Percentiles rank a stretch among this genome's conserved stretches.
Evolutionary conservation across 1,140 invertebrate species (phyloP).

Genomic region (Scylla paramamosain): DNA sequence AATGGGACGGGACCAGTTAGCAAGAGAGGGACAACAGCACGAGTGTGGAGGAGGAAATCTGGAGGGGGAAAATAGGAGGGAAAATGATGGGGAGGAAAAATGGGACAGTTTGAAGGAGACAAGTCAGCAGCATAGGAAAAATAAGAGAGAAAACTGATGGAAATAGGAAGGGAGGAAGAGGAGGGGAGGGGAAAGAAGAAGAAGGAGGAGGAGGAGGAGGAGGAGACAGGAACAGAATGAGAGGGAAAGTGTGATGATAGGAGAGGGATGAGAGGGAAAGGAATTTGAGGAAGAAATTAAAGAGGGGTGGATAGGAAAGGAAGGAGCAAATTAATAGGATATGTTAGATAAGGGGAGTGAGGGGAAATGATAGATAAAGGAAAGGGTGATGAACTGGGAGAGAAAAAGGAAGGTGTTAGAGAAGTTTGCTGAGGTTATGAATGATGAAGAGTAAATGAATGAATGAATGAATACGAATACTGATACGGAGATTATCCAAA

Average conservation of each 20-base stretch:
- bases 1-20: no score
- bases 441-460: not conserved
- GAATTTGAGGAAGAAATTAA: no score
- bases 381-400: not conserved
- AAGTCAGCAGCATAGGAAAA: no score
- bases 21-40: no score
- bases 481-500: no score
- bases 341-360: no score
- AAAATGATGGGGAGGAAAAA: no score
- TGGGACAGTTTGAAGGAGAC: no score
- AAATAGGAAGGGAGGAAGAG: not conserved
- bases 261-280: not conserved
- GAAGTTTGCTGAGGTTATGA: not conserved
- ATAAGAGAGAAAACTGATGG: not conserved
- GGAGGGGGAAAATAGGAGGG: no score
- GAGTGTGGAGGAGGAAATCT: no score
- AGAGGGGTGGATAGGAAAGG: not conserved
- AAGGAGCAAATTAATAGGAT: not conserved
- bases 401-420: not conserved
- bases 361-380: not conserved
- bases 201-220: not conserved
- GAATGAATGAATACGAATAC: no score
- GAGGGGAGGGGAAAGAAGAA: not conserved
- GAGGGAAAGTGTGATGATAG: not conserved
- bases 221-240: not conserved